phyloP scores from a whole-genome alignment of 2,888 invertebrate species.

The Dynastes hyllus region DNA sequence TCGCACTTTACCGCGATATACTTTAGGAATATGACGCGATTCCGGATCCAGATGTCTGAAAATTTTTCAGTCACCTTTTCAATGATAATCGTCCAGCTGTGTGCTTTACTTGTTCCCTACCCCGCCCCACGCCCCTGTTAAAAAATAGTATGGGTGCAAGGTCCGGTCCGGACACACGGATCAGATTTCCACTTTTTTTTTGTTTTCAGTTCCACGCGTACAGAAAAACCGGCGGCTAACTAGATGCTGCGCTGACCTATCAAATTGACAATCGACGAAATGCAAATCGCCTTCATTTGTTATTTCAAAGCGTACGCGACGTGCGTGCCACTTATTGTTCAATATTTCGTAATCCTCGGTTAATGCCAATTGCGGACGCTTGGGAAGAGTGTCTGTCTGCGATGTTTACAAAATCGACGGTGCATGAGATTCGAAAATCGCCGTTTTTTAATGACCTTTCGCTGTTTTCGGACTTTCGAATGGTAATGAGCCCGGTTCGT shows the following conservation, averaged over 20 bases:
- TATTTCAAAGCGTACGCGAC: slow-evolving; percentile 43
- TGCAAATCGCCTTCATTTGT: slow-evolving; percentile 44
- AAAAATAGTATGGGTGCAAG: neutral
- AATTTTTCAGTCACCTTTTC: slow-evolving; percentile 48
- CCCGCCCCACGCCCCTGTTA: neutral
- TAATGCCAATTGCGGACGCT: neutral
- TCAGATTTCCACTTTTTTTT: slow-evolving; percentile 43
- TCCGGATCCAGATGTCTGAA: slow-evolving; percentile 59
- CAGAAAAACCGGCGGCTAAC: slow-evolving; percentile 14
- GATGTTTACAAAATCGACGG: slow-evolving; percentile 2
- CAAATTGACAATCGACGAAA: slow-evolving; percentile 46
- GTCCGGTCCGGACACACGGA: slow-evolving; percentile 45
- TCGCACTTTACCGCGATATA: slow-evolving; percentile 31
- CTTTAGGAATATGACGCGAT: slow-evolving; percentile 33
- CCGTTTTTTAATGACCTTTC: slow-evolving; percentile 39
- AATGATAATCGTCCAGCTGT: slow-evolving; percentile 50
- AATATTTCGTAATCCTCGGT: slow-evolving; percentile 41
- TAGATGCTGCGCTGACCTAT: slow-evolving; percentile 32
- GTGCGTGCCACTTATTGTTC: slow-evolving; percentile 29
- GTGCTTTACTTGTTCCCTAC: neutral
- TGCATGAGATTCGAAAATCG: slow-evolving; percentile 42
- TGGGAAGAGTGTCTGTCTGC: slow-evolving; percentile 6
- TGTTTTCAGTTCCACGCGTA: slow-evolving; percentile 34
- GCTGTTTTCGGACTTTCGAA: neutral
- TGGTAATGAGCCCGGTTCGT: slow-evolving; percentile 4